Conservation (phyloP, 2,888 invertebrate genomes). For the Aporophyla lueneburgensis region DNA sequence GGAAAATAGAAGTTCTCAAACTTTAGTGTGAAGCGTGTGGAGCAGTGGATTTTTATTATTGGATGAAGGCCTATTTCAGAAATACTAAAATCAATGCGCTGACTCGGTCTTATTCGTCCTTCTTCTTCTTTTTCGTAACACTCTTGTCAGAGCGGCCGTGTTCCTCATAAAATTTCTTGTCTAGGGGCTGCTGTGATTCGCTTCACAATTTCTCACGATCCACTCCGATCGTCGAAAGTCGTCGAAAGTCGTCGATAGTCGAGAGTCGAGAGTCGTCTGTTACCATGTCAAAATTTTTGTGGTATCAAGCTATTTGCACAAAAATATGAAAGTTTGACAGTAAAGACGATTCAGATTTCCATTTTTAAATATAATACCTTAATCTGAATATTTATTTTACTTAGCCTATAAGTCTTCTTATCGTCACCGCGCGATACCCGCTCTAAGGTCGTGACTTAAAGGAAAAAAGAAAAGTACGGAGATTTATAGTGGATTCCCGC, state of each 20-base stretch:
- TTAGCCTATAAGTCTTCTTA: not conserved
- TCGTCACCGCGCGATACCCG: conserved; percentile 8
- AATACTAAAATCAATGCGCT: no score
- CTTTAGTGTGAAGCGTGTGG: no score
- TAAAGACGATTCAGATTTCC: not conserved
- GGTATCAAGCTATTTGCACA: not conserved
- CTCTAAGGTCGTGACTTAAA: conserved; percentile 59
- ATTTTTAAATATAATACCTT: not conserved
- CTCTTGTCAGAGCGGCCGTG: no score
- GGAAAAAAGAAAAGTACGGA: conserved; percentile 70
- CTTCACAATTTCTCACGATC: no score
- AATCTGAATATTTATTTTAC: not conserved
- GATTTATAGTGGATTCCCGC: conserved; percentile 84
- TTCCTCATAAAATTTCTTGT: no score
- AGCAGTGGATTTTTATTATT: not conserved
- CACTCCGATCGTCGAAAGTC: no score
- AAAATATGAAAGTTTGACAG: not conserved
- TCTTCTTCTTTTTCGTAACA: no score
- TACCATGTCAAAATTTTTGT: not conserved
- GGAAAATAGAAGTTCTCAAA: not conserved
- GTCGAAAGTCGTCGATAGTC: no score
- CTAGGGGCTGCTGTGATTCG: no score
- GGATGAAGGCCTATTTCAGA: no score
- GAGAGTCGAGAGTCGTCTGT: no score
- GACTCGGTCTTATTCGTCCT: no score